Percentiles rank a stretch among this genome's conserved stretches.
Evolutionary conservation across 2,797 vertebrate genomes (phyloP).

Genomic region (Erpetoichthys calabaricus): DNA sequence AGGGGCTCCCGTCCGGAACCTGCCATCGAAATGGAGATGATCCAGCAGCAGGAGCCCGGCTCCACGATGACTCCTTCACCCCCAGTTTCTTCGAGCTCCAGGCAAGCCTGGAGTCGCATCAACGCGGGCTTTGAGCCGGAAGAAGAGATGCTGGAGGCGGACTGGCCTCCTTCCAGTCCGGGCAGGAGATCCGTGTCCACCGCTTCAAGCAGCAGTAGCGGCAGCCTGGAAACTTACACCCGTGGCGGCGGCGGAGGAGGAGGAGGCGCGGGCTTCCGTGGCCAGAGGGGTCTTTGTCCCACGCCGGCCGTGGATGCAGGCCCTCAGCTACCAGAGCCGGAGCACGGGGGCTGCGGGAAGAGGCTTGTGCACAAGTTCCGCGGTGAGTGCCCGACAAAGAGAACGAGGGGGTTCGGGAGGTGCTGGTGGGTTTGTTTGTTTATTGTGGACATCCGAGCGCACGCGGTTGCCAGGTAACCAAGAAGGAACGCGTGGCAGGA

Average conservation of each 20-base stretch:
- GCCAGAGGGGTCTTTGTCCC: conserved; percentile 46
- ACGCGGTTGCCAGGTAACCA: not conserved
- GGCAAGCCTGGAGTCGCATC: conserved; percentile 88
- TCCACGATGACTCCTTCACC: conserved; percentile 45
- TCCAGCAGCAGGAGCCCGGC: conserved; percentile 51
- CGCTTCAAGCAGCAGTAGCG: conserved; percentile 40
- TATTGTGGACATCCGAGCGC: too few species aligned
- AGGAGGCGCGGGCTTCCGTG: conserved; percentile 26
- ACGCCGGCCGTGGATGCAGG: conserved; percentile 36
- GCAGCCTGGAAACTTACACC: conserved; percentile 41
- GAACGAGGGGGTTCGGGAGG: not conserved
- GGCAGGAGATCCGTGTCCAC: conserved; percentile 54
- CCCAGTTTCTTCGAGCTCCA: conserved; percentile 64
- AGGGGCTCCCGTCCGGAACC: conserved; percentile 28
- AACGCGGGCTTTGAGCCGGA: conserved; percentile 88
- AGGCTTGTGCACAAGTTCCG: conserved; percentile 67
- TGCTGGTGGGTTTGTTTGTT: too few species aligned
- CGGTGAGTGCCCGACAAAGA: conserved; percentile 43
- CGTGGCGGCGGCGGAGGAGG: conserved; percentile 28
- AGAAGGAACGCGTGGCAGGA: too few species aligned
- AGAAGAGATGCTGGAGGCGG: conserved; percentile 74
- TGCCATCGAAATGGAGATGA: conserved; percentile 61
- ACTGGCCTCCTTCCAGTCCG: conserved; percentile 72
- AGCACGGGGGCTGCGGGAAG: conserved; percentile 52
- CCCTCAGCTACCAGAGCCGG: conserved; percentile 29